Base-by-base conservation (phyloP, 2,113 vertebrate genomes). In the Sporophila hypoxantha region DNA sequence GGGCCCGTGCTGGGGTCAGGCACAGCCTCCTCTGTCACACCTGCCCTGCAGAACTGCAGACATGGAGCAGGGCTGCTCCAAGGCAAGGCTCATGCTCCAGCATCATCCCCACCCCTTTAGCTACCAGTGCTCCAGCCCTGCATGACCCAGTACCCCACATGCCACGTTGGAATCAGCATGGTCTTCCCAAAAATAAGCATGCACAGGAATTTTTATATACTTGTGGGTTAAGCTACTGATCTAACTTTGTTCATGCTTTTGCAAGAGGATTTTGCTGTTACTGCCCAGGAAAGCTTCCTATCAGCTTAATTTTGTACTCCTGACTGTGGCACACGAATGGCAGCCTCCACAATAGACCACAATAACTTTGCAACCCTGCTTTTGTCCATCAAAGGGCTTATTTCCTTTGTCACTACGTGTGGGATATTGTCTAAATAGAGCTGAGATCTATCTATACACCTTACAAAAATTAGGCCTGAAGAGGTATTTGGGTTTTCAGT, bases 81-180 rank as follows among this genome's bases (percentile, higher is more conserved):
- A 52, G 41, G n/a, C 3, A 1, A 76, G 55, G 22, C 8, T n/a
- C 37, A 10, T 25, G 42, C 20, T 46, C 39, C 57, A 84, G 10
- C 29, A 67, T 12, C 25, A 30, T 29, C 12, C 49, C 13, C 50
- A 84, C 6, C 15, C 17, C 20, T 82, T 50, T 29, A 44, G 44
- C 44, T 47, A 26, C 47, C 23, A 27, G 22, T 0, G 0, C 23
- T 84, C 17, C 65, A 59, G 52, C 13, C 42, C 17, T 37, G 1
- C 34, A 2, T 17, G 32, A 49, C 12, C 37, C 49, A 21, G 13
- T 7, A 29, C 0, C 0, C 50, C 34, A 32, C 8, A 14, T 14
- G 47, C 23, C 22, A 47, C 22, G 22, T 25, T 47, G 23, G 23
- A 47, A 47, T 47, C 47, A 47, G 23, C 47, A 25, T 25, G 41